Evolutionary conservation across 2,113 vertebrate species (phyloP), one percentile per base, ranked within the genome.

Genomic region (Gadus chalcogrammus): DNA sequence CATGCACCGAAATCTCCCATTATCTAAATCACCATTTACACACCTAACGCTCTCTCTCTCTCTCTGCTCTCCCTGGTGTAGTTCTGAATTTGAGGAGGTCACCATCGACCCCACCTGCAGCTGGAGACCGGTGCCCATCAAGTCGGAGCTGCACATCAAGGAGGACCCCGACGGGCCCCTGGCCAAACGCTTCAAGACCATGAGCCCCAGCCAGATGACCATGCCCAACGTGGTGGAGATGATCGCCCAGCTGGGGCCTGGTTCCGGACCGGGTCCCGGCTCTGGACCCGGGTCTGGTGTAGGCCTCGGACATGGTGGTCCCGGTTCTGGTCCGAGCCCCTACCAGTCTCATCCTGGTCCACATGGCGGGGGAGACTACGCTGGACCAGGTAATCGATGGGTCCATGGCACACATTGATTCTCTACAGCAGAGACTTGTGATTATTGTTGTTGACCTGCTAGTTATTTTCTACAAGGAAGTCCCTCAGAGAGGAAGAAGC

Each of bases 211-310:
- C 89, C 97, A 99, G 92, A 99, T 99, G 97, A 99, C 95, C 86
- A 96, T 99, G 97, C 97, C 97, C 82, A 99, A 99, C 1, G 97
- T 99, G 73, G 95, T 99, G 96, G 97, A 99, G 78, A 99, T 99
- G 97, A 99, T 99, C 13, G 97, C 96, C 20, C 96, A 97, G 77
- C 90, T 99, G 77, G 97, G 97, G 67, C 97, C 97, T 0, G 97
- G 97, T 17, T 95, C 96, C 0, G 95, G 95, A 8, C 95, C 95
- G 2, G 97, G 96, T 63, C 91, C 93, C 0, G 95, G 95, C 20
- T 94, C 94, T 0, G 96, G 96, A 70, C 94, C 94, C 11, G 95
- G 95, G 7, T 95, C 95, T 3, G 97, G 96, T 61, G 90, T 93
- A 0, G 95, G 95, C 20, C 94, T 94, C 0, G 96, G 96, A 71